Base-by-base conservation (phyloP, 35 echinoderm and acorn worm genomes). In the Lytechinus pictus region DNA sequence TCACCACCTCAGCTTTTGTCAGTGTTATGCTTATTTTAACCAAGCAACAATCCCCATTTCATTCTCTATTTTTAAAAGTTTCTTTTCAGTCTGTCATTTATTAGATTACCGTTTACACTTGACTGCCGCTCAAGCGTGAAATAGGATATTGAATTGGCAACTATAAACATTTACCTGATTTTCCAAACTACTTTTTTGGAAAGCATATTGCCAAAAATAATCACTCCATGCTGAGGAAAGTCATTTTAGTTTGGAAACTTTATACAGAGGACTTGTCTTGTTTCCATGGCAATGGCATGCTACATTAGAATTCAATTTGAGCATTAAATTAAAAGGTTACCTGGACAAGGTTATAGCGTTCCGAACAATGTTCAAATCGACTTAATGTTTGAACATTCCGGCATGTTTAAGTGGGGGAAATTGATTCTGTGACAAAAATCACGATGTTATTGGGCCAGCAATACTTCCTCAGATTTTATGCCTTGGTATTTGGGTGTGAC, bases 311-410 rank as follows among this genome's bases (percentile, higher is more conserved):
- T 79, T 79, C 66, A 16, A 16, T 79, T 16, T 19, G 66, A 79
- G 66, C 66, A 79, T 79, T 79, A 79, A 79, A 79, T 79, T 79
- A 79, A 79, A 58, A 79, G 66, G 66, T 79, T 16, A 79, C 66
- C 66, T 7, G 1, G 66, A 24, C 66, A 79, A 79, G 66, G 66
- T 79, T 79, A 79, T 24, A 44, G 33, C 66, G 66, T 8, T 79
- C 19, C 66, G n/a, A 79, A 79, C 66, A 19, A 79, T 79, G 66
- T n/a, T 79, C 66, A 79, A 79, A 79, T 79, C 21, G 19, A 79
- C 66, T 24, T 7, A 79, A 79, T 4, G 66, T 79, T 24, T 79
- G 16, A 79, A 79, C 66, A 79, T 79, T 79, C 66, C 66, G 7
- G 19, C 66, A 79, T 79, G 66, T 79, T 79, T 79, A 71, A 71